Base-by-base conservation (phyloP, 2,888 invertebrate species). In the Junonia oenone region DNA sequence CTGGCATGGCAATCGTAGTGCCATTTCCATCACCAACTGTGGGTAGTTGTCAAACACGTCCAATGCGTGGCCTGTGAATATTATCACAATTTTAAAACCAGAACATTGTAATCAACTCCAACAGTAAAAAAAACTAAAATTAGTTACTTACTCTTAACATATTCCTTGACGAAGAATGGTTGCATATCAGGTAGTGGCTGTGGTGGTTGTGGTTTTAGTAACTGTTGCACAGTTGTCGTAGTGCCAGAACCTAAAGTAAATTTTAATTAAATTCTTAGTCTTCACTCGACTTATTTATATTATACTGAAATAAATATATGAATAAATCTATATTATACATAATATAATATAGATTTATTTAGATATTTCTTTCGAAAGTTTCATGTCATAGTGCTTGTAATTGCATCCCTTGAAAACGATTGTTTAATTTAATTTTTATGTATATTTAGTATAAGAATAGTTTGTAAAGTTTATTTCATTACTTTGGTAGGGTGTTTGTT, bases 31-130 rank as follows among this genome's bases (percentile, higher is more conserved):
- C 19, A 99, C 89, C n/a, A 99, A 91, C 63, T 97, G 96, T 8
- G 97, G 96, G 80, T 98, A 98, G 60, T 96, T 96, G 76, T 98
- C 96, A 77, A 99, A 98, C 29, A 99, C 95, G 76, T 99, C 98
- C 48, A 94, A 93, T 0, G 96, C 95, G 78, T 98, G 97, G 50
- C 95, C 95, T 91, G 66, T n/a, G 19, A 19, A 40, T 40, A 40
- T 19, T 2, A 9, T n/a, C n/a, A 33, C 4, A 19, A 17, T n/a
- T 40, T 17, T 3, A 19, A 2, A 40, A 19, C 0, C 11, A 9
- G 1, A 19, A n/a, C 19, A 17, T 40, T 11, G 3, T 4, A 5
- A 19, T 11, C 0, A 5, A 19, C 2, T 33, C 2, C n/a, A 33
- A 33, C n/a, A 3, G 19, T 4, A 40, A 19, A 9, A n/a, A 29